These are phyloP conservation scores for Oithona nana DNA, from an alignment of 2,888 invertebrate species.

Conservation along the genomic window DNA sequence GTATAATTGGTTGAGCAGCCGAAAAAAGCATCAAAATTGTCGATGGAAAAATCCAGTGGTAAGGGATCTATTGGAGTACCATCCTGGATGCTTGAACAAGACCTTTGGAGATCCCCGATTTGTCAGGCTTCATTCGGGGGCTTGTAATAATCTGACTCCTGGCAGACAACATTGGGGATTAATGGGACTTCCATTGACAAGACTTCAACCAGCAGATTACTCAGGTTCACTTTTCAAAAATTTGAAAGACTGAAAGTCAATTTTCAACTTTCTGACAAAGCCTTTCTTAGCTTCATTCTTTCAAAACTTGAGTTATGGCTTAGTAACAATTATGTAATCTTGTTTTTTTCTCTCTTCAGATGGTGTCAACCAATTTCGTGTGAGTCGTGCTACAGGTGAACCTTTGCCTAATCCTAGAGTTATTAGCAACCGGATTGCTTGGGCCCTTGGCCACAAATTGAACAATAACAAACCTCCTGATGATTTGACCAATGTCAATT, in stretches of 20 bases:
- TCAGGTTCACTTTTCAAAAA: not conserved
- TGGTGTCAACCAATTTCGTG: not conserved
- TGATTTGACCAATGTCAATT: not conserved
- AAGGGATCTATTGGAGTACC: not conserved
- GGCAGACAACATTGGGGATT: not conserved
- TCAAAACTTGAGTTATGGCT: not conserved
- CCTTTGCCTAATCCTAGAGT: not conserved
- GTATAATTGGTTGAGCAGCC: too few relatives aligned
- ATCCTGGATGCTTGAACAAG: not conserved
- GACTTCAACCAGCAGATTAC: not conserved
- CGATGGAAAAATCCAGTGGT: not conserved
- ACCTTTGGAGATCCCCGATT: not conserved
- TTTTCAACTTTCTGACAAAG: not conserved
- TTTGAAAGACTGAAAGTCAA: not conserved
- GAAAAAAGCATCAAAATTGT: not conserved
- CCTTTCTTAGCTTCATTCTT: not conserved
- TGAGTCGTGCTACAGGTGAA: not conserved
- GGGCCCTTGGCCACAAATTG: not conserved
- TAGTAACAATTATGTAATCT: not conserved
- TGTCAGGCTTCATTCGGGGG: not conserved
- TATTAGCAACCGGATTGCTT: not conserved
- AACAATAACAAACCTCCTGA: not conserved
- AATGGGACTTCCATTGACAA: not conserved
- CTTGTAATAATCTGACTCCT: not conserved
- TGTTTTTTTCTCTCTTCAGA: not conserved